Evolutionary conservation across 2,113 vertebrate species (phyloP).

Genomic region (Orientallactaga bullata): DNA sequence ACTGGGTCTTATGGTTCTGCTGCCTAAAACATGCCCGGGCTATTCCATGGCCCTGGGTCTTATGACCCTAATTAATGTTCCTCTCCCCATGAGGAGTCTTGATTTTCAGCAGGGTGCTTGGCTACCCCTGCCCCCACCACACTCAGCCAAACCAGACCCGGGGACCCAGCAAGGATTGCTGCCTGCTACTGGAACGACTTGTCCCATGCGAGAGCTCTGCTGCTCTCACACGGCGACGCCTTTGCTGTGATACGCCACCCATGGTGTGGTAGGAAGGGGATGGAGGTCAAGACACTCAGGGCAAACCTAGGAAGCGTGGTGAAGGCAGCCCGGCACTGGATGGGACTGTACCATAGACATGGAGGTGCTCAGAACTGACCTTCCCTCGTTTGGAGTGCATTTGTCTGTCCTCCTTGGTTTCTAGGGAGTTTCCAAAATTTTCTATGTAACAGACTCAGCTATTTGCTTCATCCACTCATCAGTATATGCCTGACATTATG

Average conservation of each 20-base stretch:
- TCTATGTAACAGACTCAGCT: neutral
- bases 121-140: fast-evolving
- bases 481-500: neutral
- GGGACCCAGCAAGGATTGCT: neutral
- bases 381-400: fast-evolving
- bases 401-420: neutral
- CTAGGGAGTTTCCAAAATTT: neutral
- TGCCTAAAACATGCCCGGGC: neutral
- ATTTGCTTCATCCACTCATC: neutral
- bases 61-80: neutral
- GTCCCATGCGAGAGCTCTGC: neutral
- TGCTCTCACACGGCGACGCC: neutral
- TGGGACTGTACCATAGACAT: neutral
- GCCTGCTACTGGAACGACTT: neutral
- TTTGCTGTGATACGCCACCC: neutral
- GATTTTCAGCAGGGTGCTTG: neutral
- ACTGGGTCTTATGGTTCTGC: neutral
- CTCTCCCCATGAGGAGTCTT: neutral
- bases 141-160: neutral
- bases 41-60: neutral
- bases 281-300: neutral
- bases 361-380: neutral
- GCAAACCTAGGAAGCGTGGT: neutral
- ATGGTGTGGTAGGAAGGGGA: neutral
- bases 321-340: neutral